A percentile compares a stretch with the other conserved stretches of the same genome.
Conservation (phyloP, 2,113 vertebrate genomes). For the Cheirogaleus medius region DNA sequence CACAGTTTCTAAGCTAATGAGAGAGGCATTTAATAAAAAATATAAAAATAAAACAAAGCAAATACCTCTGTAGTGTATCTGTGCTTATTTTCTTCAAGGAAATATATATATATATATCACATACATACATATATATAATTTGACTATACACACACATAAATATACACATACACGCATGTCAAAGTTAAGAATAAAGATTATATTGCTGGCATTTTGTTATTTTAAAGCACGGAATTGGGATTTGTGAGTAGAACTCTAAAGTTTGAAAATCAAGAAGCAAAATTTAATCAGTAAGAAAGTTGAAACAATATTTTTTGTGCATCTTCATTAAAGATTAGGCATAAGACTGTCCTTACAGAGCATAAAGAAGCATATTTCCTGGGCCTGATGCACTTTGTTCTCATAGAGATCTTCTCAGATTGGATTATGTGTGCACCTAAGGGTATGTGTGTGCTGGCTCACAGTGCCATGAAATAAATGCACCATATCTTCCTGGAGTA, state of each 20-base stretch:
- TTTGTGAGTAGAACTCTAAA: background rate
- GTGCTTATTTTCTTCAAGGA: background rate
- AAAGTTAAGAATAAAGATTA: background rate
- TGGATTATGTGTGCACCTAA: constrained; percentile 21
- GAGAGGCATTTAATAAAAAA: background rate
- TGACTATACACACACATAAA: background rate
- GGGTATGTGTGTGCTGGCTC: background rate
- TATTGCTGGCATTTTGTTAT: background rate
- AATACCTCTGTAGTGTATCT: background rate
- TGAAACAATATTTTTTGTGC: constrained; percentile 46
- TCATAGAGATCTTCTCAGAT: constrained; percentile 48
- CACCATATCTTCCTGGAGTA: background rate
- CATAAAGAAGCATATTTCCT: constrained; percentile 5
- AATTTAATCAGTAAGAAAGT: constrained; percentile 48
- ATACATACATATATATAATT: background rate
- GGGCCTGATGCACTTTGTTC: background rate
- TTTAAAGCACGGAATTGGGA: constrained; percentile 13
- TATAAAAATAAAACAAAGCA: background rate
- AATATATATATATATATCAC: background rate
- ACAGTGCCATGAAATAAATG: constrained; percentile 2
- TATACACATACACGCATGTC: background rate
- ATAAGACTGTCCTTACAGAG: background rate
- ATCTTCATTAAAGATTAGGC: constrained; percentile 49
- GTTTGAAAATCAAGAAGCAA: constrained; percentile 24
- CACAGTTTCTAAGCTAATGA: background rate